Evolutionary conservation across 2,113 vertebrate genomes (phyloP), one percentile per base, ranked within the genome.

Genomic region (Brienomyrus brachyistius): DNA sequence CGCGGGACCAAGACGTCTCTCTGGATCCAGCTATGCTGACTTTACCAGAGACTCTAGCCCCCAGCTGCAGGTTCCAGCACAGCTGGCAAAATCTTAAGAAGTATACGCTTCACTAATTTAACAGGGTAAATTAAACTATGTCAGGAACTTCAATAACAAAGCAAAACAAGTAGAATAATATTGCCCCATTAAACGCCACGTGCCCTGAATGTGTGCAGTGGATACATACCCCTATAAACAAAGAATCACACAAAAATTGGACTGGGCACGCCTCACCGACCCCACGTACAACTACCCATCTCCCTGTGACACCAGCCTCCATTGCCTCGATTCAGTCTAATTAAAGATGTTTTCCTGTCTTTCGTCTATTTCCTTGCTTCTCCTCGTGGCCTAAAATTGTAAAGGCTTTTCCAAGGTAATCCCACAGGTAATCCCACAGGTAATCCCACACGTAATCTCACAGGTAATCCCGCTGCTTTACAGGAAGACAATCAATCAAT

Each of bases 401-500:
- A 40, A 40, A 40, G 40, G 40, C 40, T 2, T 40, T 40, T 40
- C 40, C 40, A 40, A 86, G 91, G 91, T 31, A 87, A 86, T 82
- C 50, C 86, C 56, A 62, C 88, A 77, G 91, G 90, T 40, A 88
- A 86, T 83, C 51, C 91, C 17, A 40, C 88, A 83, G 91, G 89
- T 40, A 88, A 86, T 83, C 51, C 91, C 17, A 62, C 31, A 31
- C 31, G 31, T 31, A 31, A 31, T 31, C 31, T 88, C 56, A 62
- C 88, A 83, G 91, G 89, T 40, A 88, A 86, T 83, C 51, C 91
- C 17, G 50, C 88, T 17, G 89, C 87, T 91, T 70, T 66, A 83
- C 89, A 90, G 91, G 92, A 89, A 90, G 91, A 80, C 92, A 92
- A 92, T 93, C 92, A 92, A 92, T 91, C 92, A 92, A 92, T 93